Conservation (phyloP, 2,888 invertebrate species). For the Hemistola chrysoprasaria region DNA sequence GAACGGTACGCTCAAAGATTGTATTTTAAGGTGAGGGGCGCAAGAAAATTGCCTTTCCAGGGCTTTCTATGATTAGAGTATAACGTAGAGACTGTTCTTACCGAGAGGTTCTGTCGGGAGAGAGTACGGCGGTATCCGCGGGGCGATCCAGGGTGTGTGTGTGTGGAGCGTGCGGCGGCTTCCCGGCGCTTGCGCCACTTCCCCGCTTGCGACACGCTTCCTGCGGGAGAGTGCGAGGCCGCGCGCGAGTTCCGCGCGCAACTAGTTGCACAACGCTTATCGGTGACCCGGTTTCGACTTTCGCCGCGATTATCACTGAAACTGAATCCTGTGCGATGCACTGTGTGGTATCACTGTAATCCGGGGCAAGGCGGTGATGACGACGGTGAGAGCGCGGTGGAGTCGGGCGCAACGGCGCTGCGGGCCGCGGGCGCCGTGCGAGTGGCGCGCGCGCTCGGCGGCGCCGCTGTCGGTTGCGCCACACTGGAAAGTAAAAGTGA, state of each 20-base stretch:
- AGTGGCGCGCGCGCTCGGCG: slow-evolving; percentile 72
- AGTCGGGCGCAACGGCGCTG: slow-evolving; percentile 74
- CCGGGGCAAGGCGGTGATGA: slow-evolving; percentile 60
- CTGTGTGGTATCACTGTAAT: slow-evolving; percentile 76
- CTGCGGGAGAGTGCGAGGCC: slow-evolving; percentile 79
- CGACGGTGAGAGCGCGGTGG: slow-evolving; percentile 46
- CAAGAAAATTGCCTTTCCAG: slow-evolving; percentile 9
- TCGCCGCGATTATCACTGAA: slow-evolving; percentile 66
- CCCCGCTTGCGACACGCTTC: slow-evolving; percentile 78
- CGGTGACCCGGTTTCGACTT: slow-evolving; percentile 72
- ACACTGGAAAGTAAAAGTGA: slow-evolving; percentile 81
- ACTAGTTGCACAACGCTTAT: slow-evolving; percentile 71
- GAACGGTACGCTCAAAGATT: slow-evolving; percentile 1
- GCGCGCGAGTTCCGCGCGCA: slow-evolving; percentile 71
- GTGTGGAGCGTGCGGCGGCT: slow-evolving; percentile 61
- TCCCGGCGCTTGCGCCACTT: slow-evolving; percentile 79
- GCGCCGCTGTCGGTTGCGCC: slow-evolving; percentile 76
- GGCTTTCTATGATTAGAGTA: slow-evolving; percentile 21
- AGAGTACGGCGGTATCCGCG: slow-evolving; percentile 50
- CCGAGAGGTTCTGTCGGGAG: slow-evolving; percentile 49
- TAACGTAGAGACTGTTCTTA: slow-evolving; percentile 39
- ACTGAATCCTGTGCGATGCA: slow-evolving; percentile 72
- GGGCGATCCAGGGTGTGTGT: slow-evolving; percentile 63
- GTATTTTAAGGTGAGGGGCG: too few relatives aligned
- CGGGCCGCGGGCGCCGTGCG: slow-evolving; percentile 81